Base-by-base conservation (phyloP, 2,888 invertebrate genomes). In the Ypsolopha sequella region DNA sequence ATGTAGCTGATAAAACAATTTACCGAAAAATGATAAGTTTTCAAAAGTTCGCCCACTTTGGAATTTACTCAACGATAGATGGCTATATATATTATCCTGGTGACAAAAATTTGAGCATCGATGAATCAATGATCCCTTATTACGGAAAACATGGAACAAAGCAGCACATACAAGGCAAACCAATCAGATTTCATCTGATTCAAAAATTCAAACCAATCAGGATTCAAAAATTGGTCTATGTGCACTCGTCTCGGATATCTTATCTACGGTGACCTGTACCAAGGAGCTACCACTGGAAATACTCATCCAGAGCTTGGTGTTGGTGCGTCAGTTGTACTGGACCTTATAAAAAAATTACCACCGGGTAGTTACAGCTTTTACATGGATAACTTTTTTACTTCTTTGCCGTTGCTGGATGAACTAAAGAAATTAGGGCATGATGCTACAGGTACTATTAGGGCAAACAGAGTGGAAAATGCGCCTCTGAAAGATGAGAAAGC, bases 81-180 rank as follows among this genome's bases (percentile, higher is more conserved):
- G 60, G 60, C 7, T 58, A 13, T 54, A 58, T n/a, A 50, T 52
- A 58, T 55, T 55, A 55, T 33, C 55, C 54, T 39, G 43, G 52
- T 34, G 60, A 63, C 45, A 57, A 58, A 59, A 53, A 57, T 48
- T 56, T 63, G 41, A 57, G 59, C 52, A 47, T 68, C 51, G 70
- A 69, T 55, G 65, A 72, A 56, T 56, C 60, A 11, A 68, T 73
- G 68, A 60, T 66, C 36, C 66, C 65, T 6, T 73, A 73, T 57
- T 71, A 56, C 54, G 68, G 62, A 2, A 51, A 57, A 9, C 61
- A 64, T 55, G 55, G 58, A 7, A 53, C 55, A 34, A 62, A 63
- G 50, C 62, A 67, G 38, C 62, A 55, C 49, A 63, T 65, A 1
- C 52, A 54, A 38, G 58, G 58, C 8, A 61, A 63, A 53, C 62